phyloP scores from a whole-genome alignment of 1,140 invertebrate species.

The Apis mellifera region DNA sequence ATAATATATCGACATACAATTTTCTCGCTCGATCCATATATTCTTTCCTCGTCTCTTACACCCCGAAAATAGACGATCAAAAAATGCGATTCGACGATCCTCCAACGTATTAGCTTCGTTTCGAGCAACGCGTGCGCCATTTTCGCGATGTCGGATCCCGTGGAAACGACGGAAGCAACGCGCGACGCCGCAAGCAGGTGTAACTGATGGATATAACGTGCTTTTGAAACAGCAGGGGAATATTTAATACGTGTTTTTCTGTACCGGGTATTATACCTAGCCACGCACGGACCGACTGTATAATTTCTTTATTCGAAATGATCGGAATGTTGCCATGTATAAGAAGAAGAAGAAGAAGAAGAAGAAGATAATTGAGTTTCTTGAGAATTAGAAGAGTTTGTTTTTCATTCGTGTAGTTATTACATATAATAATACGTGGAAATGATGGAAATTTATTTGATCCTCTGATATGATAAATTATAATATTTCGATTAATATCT shows the following conservation, averaged over 20 bases:
- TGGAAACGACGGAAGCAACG: constrained; percentile 58
- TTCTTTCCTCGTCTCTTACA: constrained; percentile 37
- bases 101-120: neutral
- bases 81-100: constrained; percentile 6
- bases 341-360: neutral
- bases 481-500: too few species aligned
- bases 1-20: constrained; percentile 44
- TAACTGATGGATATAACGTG: constrained; percentile 66
- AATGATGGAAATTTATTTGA: too few species aligned
- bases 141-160: constrained; percentile 40
- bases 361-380: neutral
- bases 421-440: too few species aligned
- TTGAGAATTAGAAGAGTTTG: neutral
- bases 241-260: constrained; percentile 65
- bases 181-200: constrained; percentile 61
- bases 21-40: constrained; percentile 21
- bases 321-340: too few species aligned
- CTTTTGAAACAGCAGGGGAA: constrained; percentile 64
- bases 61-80: constrained; percentile 47
- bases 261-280: constrained; percentile 56
- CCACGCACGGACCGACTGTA: constrained; percentile 44
- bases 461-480: too few species aligned
- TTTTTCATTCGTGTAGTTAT: too few species aligned
- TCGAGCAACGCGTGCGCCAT: constrained; percentile 16
- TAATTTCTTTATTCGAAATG: constrained; percentile 58